These are phyloP conservation scores for Hemibagrus wyckioides DNA, from an alignment of 2,113 vertebrate species.

Conservation along the genomic window DNA sequence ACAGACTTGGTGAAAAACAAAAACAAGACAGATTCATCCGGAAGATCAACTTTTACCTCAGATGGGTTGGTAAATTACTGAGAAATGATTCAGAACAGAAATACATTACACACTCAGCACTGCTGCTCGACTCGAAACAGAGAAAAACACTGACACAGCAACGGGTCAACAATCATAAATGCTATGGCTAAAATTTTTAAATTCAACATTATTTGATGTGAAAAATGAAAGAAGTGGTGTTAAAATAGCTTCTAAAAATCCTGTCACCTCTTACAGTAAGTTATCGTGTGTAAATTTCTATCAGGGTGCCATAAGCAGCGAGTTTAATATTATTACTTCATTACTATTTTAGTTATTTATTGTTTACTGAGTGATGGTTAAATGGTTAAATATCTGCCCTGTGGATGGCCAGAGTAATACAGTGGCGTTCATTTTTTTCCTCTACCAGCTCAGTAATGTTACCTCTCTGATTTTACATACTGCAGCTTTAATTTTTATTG, in stretches of 20 bases:
- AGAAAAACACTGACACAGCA: not conserved
- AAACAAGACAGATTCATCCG: not conserved
- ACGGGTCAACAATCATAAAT: not conserved
- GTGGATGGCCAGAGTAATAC: not conserved
- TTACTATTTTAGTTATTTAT: not conserved
- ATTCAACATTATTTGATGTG: not conserved
- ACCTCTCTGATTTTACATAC: not conserved
- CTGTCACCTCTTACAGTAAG: not conserved
- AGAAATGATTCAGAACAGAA: too few species aligned
- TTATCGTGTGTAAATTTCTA: not conserved
- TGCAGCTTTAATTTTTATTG: not conserved
- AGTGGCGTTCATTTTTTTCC: not conserved
- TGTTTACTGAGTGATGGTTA: not conserved
- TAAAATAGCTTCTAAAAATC: not conserved
- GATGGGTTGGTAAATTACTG: not conserved
- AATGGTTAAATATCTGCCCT: not conserved
- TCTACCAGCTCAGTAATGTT: not conserved
- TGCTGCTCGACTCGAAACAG: not conserved
- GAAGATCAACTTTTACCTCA: not conserved
- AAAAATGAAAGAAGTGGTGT: not conserved
- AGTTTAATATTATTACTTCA: not conserved
- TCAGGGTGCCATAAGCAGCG: not conserved
- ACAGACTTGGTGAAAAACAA: not conserved
- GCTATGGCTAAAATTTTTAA: not conserved
- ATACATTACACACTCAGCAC: not conserved